phyloP scores from a whole-genome alignment of 2,888 invertebrate species.

The Tolmerus cingulatus region DNA sequence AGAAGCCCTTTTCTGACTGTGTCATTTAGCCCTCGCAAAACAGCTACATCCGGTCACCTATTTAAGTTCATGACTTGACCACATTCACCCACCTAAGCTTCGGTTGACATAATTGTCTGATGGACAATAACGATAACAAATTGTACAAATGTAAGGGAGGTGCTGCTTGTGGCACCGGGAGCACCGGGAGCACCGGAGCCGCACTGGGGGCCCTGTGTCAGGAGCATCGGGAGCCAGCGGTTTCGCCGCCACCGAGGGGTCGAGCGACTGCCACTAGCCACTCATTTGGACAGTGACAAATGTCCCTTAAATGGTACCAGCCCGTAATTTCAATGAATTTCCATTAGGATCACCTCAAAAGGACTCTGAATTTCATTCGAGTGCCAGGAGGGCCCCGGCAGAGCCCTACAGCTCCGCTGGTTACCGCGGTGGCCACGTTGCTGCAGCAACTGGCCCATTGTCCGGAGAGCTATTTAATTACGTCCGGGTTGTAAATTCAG shows the following conservation, averaged over 20 bases:
- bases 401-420: neutral
- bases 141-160: conserved; percentile 38
- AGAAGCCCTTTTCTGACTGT: neutral
- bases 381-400: neutral
- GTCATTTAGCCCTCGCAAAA: conserved; percentile 4
- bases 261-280: neutral
- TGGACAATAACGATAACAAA: conserved; percentile 45
- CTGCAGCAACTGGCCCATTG: neutral
- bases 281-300: conserved; percentile 46
- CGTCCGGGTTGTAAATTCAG: conserved; percentile 44
- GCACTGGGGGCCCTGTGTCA: neutral
- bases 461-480: conserved; percentile 41
- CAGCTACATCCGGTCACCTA: conserved; percentile 30
- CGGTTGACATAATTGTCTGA: conserved; percentile 43
- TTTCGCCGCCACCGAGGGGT: neutral
- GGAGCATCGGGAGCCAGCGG: neutral
- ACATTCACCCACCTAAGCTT: conserved; percentile 28
- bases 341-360: conserved; percentile 45
- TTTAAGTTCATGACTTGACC: conserved; percentile 37
- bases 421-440: too few relatives aligned
- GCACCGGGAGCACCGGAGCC: neutral
- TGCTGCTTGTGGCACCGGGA: neutral
- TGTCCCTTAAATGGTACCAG: conserved; percentile 45
- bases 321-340: conserved; percentile 47
- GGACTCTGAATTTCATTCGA: conserved; percentile 8